Conservation (phyloP, 2,113 vertebrate genomes). For the Dolichallabes microphthalmus region DNA sequence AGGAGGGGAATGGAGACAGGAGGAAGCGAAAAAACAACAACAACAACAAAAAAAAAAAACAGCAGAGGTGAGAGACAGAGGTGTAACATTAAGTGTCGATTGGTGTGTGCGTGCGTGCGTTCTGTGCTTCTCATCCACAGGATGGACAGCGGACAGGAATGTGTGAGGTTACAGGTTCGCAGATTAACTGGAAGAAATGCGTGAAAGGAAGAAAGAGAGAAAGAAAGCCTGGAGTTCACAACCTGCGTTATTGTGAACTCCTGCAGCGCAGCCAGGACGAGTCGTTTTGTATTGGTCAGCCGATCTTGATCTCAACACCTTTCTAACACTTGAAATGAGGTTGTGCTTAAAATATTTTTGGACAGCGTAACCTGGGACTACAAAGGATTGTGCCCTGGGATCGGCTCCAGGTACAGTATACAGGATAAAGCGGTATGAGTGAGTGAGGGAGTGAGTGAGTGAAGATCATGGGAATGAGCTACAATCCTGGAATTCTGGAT, state of each 20-base stretch:
- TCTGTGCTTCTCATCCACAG: not conserved
- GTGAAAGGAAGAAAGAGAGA: not conserved
- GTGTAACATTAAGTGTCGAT: slow-evolving; percentile 42
- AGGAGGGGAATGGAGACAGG: slow-evolving; percentile 41
- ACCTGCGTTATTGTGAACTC: not conserved
- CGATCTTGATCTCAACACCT: not conserved
- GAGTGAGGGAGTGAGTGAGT: no score
- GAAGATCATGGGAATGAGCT: not conserved
- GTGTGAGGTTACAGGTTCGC: slow-evolving; percentile 34
- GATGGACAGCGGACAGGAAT: slow-evolving; percentile 30
- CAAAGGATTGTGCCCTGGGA: no score
- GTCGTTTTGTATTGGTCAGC: not conserved
- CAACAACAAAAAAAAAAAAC: not conserved
- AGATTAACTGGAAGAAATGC: not conserved
- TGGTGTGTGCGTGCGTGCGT: slow-evolving; percentile 9
- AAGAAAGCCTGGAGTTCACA: not conserved
- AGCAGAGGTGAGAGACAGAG: slow-evolving; percentile 41
- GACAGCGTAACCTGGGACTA: not conserved
- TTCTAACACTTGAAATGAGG: not conserved
- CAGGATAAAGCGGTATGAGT: no score
- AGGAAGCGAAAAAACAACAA: slow-evolving; percentile 58
- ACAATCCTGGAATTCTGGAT: not conserved
- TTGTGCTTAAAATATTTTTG: not conserved
- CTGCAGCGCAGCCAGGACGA: not conserved
- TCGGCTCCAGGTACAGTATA: no score